These are phyloP conservation scores for Eupithecia abbreviata DNA, from an alignment of 2,888 invertebrate genomes.

Conservation along the genomic window DNA sequence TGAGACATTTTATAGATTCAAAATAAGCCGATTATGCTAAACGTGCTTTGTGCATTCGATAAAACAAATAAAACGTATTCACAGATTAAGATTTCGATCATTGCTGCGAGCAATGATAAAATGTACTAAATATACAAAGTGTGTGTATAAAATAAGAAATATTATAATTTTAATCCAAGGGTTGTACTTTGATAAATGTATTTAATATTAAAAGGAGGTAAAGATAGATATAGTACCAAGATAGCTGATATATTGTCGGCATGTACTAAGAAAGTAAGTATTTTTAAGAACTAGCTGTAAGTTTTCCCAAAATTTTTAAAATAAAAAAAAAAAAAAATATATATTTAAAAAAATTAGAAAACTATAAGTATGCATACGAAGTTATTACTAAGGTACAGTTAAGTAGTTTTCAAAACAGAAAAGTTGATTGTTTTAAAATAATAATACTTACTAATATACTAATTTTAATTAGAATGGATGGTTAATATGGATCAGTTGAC, in stretches of 20 bases:
- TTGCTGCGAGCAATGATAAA: slow-evolving; percentile 25
- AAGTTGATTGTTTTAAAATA: background rate
- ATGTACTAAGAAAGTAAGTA: too few species aligned
- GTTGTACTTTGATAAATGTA: background rate
- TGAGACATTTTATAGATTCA: slow-evolving; percentile 58
- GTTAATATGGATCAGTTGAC: too few species aligned
- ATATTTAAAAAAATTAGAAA: too few species aligned
- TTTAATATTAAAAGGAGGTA: too few species aligned
- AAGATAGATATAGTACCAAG: too few species aligned
- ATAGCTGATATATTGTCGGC: too few species aligned
- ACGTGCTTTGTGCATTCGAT: slow-evolving; percentile 51
- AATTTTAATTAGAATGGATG: too few species aligned
- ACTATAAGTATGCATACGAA: too few species aligned
- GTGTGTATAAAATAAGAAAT: background rate
- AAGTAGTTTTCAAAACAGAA: background rate
- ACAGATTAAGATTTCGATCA: slow-evolving; percentile 51
- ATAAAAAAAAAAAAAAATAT: too few species aligned
- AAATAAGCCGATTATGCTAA: slow-evolving; percentile 74
- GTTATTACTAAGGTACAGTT: too few species aligned
- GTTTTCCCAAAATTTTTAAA: too few species aligned
- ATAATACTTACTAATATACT: background rate
- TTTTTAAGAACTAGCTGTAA: too few species aligned
- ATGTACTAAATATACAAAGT: slow-evolving; percentile 18
- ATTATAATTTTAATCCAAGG: background rate
- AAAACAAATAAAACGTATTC: slow-evolving; percentile 40